Conservation (phyloP, 1,140 invertebrate genomes). For the Ceratina australensis region DNA sequence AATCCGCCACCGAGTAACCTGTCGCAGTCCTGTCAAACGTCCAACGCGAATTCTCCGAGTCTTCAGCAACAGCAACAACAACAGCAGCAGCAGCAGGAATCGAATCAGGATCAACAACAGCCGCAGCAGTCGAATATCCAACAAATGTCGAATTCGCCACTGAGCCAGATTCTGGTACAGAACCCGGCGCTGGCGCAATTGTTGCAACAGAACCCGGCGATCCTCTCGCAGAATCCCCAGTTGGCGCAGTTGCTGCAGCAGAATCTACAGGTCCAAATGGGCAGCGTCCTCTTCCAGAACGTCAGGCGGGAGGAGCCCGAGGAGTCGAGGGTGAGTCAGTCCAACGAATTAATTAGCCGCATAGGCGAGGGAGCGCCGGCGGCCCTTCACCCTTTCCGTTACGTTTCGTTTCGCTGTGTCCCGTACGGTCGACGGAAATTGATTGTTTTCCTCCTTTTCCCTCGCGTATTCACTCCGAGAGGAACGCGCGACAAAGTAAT, state of each 20-base stretch:
- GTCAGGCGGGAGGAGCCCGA: conserved; percentile 71
- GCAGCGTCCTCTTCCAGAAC: conserved; percentile 70
- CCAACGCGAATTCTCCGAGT: conserved; percentile 64
- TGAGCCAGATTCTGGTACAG: conserved; percentile 75
- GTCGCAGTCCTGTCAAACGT: conserved; percentile 70
- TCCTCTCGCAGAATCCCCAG: conserved; percentile 75
- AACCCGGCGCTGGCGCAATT: conserved; percentile 76
- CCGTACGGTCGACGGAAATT: conserved; percentile 20
- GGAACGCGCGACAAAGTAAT: neutral
- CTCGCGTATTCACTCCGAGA: neutral
- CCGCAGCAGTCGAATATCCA: conserved; percentile 50
- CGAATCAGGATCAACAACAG: conserved; percentile 40
- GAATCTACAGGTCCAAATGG: conserved; percentile 77
- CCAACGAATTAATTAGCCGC: conserved; percentile 43
- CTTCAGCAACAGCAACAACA: conserved; percentile 48
- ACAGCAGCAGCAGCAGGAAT: conserved; percentile 41
- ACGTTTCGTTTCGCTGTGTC: conserved; percentile 6
- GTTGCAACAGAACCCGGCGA: conserved; percentile 75
- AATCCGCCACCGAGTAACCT: conserved; percentile 69
- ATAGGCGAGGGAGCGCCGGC: conserved; percentile 9
- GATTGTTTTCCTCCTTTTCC: conserved; percentile 28
- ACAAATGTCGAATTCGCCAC: conserved; percentile 65
- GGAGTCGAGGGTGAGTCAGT: conserved; percentile 71
- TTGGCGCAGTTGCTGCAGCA: conserved; percentile 75
- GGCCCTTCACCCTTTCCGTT: conserved; percentile 28